phyloP scores from a whole-genome alignment of 2,113 vertebrate species.

The Macroglossus sobrinus region DNA sequence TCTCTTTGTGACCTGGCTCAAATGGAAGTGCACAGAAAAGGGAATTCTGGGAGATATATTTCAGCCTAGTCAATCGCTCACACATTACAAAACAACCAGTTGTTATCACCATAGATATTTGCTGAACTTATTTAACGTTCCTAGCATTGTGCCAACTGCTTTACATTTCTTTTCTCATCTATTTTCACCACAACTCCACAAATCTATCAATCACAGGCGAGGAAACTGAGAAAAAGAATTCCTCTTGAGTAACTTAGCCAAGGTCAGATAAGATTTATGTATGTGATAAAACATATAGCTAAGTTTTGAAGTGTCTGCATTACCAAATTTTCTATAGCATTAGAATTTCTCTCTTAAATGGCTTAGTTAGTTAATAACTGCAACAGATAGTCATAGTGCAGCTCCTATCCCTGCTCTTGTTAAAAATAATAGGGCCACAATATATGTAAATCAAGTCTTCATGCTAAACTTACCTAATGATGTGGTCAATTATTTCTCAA shows the following conservation, averaged over 20 bases:
- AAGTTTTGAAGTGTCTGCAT: not conserved
- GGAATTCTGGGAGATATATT: not conserved
- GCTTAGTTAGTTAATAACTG: not conserved
- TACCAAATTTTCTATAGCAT: not conserved
- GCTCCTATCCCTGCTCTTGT: not conserved
- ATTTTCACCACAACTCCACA: not conserved
- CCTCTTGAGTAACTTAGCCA: not conserved
- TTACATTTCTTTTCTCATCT: not conserved
- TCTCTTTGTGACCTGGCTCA: not conserved
- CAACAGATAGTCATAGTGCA: not conserved
- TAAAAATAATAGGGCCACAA: conserved; percentile 20
- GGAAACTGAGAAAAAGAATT: not conserved
- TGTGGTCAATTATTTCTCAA: not conserved
- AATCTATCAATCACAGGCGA: not conserved
- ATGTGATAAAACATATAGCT: not conserved
- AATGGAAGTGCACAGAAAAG: not conserved
- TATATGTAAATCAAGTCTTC: not conserved
- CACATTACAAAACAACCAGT: not conserved
- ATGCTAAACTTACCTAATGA: not conserved
- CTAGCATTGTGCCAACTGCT: not conserved
- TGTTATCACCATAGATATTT: not conserved
- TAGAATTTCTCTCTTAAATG: not conserved
- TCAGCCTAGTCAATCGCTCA: not conserved
- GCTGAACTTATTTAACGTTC: not conserved
- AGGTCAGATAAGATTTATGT: not conserved